Base-by-base conservation (phyloP, 2,113 vertebrate species). In the Lipotes vexillifer region DNA sequence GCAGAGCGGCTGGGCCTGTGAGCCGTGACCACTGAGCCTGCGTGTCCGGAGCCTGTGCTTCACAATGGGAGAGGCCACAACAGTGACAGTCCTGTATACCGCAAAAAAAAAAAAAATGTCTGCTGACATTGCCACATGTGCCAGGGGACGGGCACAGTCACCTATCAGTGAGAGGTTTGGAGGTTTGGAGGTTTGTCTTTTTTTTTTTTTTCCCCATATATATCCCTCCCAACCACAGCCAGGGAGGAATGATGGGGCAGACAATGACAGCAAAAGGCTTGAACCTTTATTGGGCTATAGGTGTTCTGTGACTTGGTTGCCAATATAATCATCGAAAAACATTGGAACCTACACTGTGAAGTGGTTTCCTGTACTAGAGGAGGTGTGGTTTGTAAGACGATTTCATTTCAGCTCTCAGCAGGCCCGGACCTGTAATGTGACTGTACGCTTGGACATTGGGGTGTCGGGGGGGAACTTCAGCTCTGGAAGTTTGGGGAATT, bases 401-500 rank as follows among this genome's bases (percentile, higher is more conserved):
- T n/a, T 61, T 80, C 65, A 57, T 44, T 87, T 82, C 57, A 57
- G 7, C 52, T 75, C 44, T 31, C 33, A 44, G 12, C 89, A 57
- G 57, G 89, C 23, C 87, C 72, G 52, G n/a, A 52, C 68, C 33
- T 49, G 41, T 61, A 82, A 38, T 36, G 1, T 33, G 36, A 49
- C 52, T 44, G n/a, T 6, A 14, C 8, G 63, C 21, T 14, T 2
- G 4, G 31, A 18, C 29, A 13, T 29, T 77, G 23, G 46, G 27
- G 2, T 8, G n/a, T n/a, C n/a, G 13, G 52, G 4, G 57, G 82
- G 94, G 66, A 59, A 75, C n/a, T 46, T 96, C 12, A 91, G 23
- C 66, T 94, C 49, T 85, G 95, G 55, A 93, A 97, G 55, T 97
- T 95, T 69, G 66, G 90, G 94, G 61, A 71, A 78, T 96, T 96